phyloP scores from a whole-genome alignment of 2,888 invertebrate species.

The Hypolimnas misippus region DNA sequence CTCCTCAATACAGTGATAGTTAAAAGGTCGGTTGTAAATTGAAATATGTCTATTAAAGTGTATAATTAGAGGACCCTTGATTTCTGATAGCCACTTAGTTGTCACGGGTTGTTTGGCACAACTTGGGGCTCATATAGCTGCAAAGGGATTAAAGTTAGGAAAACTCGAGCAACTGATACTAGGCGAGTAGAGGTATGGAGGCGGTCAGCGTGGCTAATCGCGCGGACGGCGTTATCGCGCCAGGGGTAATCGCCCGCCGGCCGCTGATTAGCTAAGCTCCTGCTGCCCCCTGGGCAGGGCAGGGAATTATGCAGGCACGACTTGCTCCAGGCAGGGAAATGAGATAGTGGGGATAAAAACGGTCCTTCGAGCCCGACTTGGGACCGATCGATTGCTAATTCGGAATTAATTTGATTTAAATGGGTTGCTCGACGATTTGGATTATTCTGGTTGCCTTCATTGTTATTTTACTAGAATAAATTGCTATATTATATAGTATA shows the following conservation, averaged over 20 bases:
- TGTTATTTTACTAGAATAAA: not conserved
- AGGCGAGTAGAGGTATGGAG: slow-evolving; percentile 64
- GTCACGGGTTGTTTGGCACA: slow-evolving; percentile 32
- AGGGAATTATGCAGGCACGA: slow-evolving; percentile 76
- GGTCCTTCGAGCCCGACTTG: slow-evolving; percentile 42
- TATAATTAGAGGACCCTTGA: not conserved
- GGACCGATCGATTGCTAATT: slow-evolving; percentile 40
- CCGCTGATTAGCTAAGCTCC: slow-evolving; percentile 80
- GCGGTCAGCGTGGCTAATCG: slow-evolving; percentile 79
- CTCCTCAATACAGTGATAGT: not conserved
- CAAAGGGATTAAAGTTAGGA: slow-evolving; percentile 47
- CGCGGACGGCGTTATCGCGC: slow-evolving; percentile 79
- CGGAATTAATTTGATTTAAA: slow-evolving; percentile 36
- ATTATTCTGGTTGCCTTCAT: not conserved
- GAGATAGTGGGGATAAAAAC: slow-evolving; percentile 48
- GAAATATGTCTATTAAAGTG: too few species aligned
- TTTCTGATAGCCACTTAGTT: slow-evolving; percentile 34
- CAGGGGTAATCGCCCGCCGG: slow-evolving; percentile 75
- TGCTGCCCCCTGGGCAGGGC: slow-evolving; percentile 71
- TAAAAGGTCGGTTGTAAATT: too few species aligned
- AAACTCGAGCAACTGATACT: slow-evolving; percentile 53
- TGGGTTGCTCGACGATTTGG: not conserved
- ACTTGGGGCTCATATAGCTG: slow-evolving; percentile 28
- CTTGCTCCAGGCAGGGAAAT: slow-evolving; percentile 55
- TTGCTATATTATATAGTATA: too few species aligned